Base-by-base conservation (phyloP, 2,888 invertebrate species). In the Sussaba pulchella region DNA sequence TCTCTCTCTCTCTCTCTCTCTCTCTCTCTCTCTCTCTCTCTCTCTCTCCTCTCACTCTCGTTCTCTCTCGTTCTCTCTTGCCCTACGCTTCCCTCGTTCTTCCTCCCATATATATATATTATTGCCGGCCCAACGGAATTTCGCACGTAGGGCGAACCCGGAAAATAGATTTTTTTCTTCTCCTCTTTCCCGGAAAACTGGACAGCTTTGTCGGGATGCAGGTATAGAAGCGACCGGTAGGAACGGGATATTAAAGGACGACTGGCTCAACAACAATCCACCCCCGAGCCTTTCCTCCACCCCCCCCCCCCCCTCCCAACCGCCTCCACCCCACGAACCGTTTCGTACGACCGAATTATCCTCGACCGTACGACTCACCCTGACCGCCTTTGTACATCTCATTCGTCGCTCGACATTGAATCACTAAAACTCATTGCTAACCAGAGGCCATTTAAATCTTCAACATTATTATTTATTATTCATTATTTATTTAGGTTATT, bases 111-210 rank as follows among this genome's bases (percentile, higher is more conserved):
- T n/a, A n/a, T n/a, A 57, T 21, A 69, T 54, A 61, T 52, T n/a
- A 14, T 36, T 36, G 10, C 21, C 50, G 14, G 26, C 3, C 21
- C 14, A 57, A 31, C 31, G 52, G 26, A 10, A 63, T 24, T 67
- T 66, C 67, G 54, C 63, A 69, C 76, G 76, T 72, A 67, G 72
- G 41, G 72, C 47, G 63, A 4, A 31, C 12, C 21, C 50, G 26
- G 71, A 80, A 75, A 67, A 64, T 41, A 12, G 21, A 57, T 41
- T 69, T 80, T 76, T 43, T 69, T 54, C 72, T 80, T 72, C 81
- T 47, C n/a, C n/a, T n/a, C n/a, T n/a, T n/a, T n/a, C n/a, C n/a
- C n/a, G 67, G 63, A 63, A 81, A 81, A 69, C 64, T 41, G 45
- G 69, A 17, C 66, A 45, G 17, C 41, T 72, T 57, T 17, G 64